A percentile compares a stretch with the other conserved stretches of the same genome.
Conservation (phyloP, 2,797 vertebrate species). For the Emys orbicularis region DNA sequence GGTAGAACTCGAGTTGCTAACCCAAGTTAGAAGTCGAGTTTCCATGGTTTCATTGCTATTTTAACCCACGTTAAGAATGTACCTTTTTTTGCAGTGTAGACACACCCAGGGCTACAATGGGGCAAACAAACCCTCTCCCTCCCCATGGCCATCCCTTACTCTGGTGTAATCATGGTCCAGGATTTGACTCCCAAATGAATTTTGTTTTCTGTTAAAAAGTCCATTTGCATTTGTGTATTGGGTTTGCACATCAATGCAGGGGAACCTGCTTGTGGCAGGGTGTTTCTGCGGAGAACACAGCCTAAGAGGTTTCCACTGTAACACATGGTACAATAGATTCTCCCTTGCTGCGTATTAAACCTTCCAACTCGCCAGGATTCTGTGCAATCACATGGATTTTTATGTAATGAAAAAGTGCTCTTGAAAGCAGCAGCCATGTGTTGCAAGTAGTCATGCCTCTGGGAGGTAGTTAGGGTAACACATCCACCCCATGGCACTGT, state of each 20-base stretch:
- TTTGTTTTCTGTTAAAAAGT: neutral
- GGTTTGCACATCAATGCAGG: rapidly evolving
- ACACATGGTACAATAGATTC: neutral
- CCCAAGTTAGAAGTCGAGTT: too few species aligned
- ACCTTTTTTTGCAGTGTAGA: neutral
- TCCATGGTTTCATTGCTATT: too few species aligned
- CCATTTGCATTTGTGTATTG: neutral
- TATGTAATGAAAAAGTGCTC: rapidly evolving
- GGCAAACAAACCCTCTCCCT: neutral
- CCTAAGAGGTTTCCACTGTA: neutral
- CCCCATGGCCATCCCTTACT: neutral
- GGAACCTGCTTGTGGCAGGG: neutral
- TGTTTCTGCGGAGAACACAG: neutral
- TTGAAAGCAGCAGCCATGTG: neutral
- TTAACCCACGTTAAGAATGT: neutral
- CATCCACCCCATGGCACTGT: neutral
- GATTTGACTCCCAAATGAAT: neutral
- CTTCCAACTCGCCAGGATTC: neutral
- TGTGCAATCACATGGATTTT: neutral
- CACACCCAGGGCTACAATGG: neutral
- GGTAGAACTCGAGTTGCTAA: neutral
- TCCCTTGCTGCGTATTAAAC: neutral
- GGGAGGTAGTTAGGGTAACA: neutral
- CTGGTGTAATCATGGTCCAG: neutral
- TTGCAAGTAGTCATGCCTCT: neutral